These are phyloP conservation scores for Phocoena sinus DNA, from an alignment of 2,113 vertebrate species.

Conservation along the genomic window DNA sequence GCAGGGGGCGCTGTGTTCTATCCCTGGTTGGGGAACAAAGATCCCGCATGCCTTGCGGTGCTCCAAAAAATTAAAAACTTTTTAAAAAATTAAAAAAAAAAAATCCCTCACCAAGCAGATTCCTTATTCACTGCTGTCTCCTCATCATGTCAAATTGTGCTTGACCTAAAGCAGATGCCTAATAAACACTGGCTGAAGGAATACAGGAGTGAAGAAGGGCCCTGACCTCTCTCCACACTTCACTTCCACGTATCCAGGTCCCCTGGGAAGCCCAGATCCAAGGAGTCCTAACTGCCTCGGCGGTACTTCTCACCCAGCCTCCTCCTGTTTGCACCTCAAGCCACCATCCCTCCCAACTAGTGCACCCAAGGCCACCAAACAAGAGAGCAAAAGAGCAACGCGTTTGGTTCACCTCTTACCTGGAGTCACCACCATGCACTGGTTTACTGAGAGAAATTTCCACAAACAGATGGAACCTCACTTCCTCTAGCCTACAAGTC, in stretches of 20 bases:
- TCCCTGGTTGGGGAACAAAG: background rate
- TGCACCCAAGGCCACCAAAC: background rate
- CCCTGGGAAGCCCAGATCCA: background rate
- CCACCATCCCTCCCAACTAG: background rate
- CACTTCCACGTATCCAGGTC: accelerated
- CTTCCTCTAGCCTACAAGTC: background rate
- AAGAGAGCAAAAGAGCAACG: background rate
- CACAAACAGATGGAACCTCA: background rate
- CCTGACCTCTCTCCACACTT: background rate
- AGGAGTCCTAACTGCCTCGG: background rate
- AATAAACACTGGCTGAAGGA: background rate
- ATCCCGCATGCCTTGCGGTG: too few relatives aligned
- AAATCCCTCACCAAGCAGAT: background rate
- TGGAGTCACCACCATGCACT: background rate
- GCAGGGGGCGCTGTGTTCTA: background rate
- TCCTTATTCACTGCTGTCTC: background rate
- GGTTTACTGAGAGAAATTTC: background rate
- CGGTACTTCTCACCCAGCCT: accelerated
- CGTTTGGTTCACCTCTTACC: background rate
- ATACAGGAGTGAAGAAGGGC: background rate
- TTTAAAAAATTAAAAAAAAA: too few relatives aligned
- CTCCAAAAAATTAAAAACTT: too few relatives aligned
- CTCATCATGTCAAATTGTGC: background rate
- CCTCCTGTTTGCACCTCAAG: background rate
- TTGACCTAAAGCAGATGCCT: background rate